Evolutionary conservation across 2,797 vertebrate species (phyloP), one percentile per base, ranked within the genome.

Genomic region (Chelonia mydas): DNA sequence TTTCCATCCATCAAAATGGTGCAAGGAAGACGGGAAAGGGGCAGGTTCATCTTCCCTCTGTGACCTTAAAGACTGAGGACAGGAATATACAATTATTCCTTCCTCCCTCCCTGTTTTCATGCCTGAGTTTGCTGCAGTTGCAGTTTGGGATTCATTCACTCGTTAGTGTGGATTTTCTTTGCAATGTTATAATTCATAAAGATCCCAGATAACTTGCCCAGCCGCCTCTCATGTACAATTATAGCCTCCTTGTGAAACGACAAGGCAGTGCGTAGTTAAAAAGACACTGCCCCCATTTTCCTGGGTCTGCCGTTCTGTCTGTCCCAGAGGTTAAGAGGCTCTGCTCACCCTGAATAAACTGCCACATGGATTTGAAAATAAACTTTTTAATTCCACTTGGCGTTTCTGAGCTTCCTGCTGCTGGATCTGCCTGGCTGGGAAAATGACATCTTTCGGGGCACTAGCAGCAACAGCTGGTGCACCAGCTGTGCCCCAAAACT

Each of bases 391-490:
- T 78, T 90, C 77, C 68, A 84, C 37, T 82, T 65, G n/a, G 49
- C 45, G 5, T 90, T 85, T 77, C 81, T 78, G 68, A 68, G 78
- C 41, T 78, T 37, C 54, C 55, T 90, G 89, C 81, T 65, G 57
- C 53, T 53, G 76, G 76, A 53, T 25, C 49, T 45, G 37, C 49
- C 31, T 81, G 47, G 49, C 54, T 49, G 2, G 28, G 54, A 86
- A 84, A 74, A 83, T 59, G 76, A 53, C 57, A 88, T 91, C 93
- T 94, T 97, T 97, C 97, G 97, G 97, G 94, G 91, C 90, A 11
- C 0, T 86, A 16, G 84, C 5, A 1, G 88, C 90, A 97, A 97
- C 97, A 98, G 97, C 97, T 98, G 97, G 96, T 95, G 92, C 83
- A 41, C 95, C 97, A 97, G 97, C 97, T 97, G 97, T 68, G 90